Base-by-base conservation (phyloP, 2,797 vertebrate genomes). In the Ctenopoma kingsleyae region DNA sequence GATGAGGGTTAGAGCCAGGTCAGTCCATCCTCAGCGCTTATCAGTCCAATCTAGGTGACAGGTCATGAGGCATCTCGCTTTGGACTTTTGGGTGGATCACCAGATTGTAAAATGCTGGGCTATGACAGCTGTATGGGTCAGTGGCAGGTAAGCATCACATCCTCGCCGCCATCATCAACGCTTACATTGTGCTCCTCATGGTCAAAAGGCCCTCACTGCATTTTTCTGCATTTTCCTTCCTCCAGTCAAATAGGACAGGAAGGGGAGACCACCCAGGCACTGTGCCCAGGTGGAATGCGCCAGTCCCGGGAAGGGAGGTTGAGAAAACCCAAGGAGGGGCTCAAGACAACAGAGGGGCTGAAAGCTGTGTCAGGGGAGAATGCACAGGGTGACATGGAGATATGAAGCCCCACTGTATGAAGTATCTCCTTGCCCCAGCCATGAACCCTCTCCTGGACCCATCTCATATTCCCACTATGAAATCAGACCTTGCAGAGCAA, bases 391-490 rank as follows among this genome's bases (percentile, higher is more conserved):
- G 92, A 91, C 88, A 90, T 76, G 48, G 62, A 93, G 90, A 92
- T 92, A 94, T 90, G 87, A 93, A 91, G 89, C 79, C 76, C 82
- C 77, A 85, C 87, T 89, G 88, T 92, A 89, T 80, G 80, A 73
- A 82, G 86, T 74, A 85, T 81, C 88, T 93, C 82, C 89, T 90
- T 94, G 92, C 86, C 93, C 93, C 76, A 60, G 87, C 82, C 70
- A 22, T 94, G 93, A 95, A 93, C 94, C 87, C 83, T 87, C 71
- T 79, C 80, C 81, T 81, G 82, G 81, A 88, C 83, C 76, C 84
- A 48, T 87, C 91, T 95, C 94, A 84, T 78, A 69, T 95, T 91
- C 94, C 88, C 80, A 88, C 84, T 90, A 86, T 94, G 94, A 93
- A 94, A 94, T 92, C 90, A 92, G 91, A 94, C 82, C 93, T 91